Evolutionary conservation across 2,113 vertebrate species (phyloP).

Genomic region (Pterophyllum scalare): DNA sequence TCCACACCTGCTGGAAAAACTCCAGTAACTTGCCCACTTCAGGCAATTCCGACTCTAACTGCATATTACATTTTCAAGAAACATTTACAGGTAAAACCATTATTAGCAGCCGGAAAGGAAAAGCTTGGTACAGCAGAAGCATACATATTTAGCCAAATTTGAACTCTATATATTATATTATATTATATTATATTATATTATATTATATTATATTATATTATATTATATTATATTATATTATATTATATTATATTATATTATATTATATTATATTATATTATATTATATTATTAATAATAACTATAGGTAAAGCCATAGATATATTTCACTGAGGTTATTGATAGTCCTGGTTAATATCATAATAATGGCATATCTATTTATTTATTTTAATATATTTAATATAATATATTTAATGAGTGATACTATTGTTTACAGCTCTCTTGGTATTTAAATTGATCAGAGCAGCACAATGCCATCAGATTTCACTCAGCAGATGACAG

Average conservation of each 20-base stretch:
- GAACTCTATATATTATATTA: not conserved
- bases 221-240: not conserved
- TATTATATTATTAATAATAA: not conserved
- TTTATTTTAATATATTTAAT: slow-evolving; percentile 14
- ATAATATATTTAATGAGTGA: slow-evolving; percentile 12
- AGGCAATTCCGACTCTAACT: not conserved
- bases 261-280: not conserved
- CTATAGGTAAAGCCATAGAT: no score
- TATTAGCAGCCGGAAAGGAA: not conserved
- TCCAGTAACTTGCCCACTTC: slow-evolving; percentile 3
- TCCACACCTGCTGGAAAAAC: slow-evolving; percentile 3
- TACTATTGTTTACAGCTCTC: slow-evolving; percentile 19
- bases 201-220: not conserved
- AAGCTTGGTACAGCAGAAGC: not conserved
- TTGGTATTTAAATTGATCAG: slow-evolving; percentile 31
- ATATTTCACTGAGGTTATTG: not conserved
- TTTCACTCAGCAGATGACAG: slow-evolving; percentile 16
- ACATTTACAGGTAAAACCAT: slow-evolving; percentile 16
- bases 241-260: no score
- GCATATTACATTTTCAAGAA: slow-evolving; percentile 21
- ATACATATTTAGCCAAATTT: not conserved
- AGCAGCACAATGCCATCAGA: slow-evolving; percentile 7
- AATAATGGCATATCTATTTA: not conserved
- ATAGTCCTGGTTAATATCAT: not conserved
- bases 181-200: not conserved